Evolutionary conservation across 2,888 invertebrate genomes (phyloP), one percentile per base, ranked within the genome.

Genomic region (Cyrtodaria siliqua): DNA sequence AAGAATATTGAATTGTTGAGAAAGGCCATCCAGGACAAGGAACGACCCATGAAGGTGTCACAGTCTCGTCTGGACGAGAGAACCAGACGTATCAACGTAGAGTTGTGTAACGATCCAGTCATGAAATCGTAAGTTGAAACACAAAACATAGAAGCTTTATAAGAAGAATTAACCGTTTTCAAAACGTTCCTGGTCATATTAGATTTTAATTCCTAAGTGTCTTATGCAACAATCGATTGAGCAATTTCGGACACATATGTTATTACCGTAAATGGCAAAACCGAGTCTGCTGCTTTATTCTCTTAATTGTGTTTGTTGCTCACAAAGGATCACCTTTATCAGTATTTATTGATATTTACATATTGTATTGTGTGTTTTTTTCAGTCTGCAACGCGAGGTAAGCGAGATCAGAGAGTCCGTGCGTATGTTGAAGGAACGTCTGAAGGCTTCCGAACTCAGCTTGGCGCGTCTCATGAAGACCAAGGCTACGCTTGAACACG

Each of bases 11-110:
- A 96, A 90, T 93, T 98, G 75, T 93, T 98, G 88, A 96, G 96
- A 88, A 98, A 97, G 94, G 96, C 97, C 1, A 97, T 98, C 86
- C 95, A 96, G 84, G 98, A 98, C 93, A 98, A 98, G 90, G 93
- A 93, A 68, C 80, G 84, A 1, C 93, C 93, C 23, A 91, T 94
- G 91, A 93, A 93, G 88, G 93, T 94, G 53, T 92, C 93, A 2
- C 97, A 98, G 93, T 97, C 97, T 0, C 94, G 98, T 80, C 95
- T 98, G 79, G 97, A 98, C 93, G 97, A 97, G 49, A 94, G 98
- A 82, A 96, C 96, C 74, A 96, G 97, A 94, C 95, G 98, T 18
- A 96, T 97, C 82, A 97, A 97, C 82, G 95, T 98, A 1, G 98
- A 98, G 94, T 94, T 97, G 85, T 98, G 98, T 94, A 95, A 97